A percentile compares a stretch with the other conserved stretches of the same genome.
Conservation (phyloP, 35 echinoderm and acorn worm genomes). For the Lytechinus pictus region DNA sequence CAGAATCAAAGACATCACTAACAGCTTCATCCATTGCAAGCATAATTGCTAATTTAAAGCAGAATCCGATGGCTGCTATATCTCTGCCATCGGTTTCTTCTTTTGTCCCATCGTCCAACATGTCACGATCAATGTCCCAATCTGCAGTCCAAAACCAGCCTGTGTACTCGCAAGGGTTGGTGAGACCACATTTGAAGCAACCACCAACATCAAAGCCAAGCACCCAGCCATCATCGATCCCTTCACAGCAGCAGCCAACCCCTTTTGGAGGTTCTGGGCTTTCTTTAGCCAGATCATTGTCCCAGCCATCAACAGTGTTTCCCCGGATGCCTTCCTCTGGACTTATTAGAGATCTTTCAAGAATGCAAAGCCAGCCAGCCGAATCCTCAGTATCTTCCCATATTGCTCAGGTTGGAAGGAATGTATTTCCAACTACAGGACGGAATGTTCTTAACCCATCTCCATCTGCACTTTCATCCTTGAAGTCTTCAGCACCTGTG, state of each 20-base stretch:
- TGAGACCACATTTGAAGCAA: not conserved
- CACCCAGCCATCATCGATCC: not conserved
- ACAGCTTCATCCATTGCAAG: conserved; percentile 36
- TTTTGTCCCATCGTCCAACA: not conserved
- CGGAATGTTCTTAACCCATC: not conserved
- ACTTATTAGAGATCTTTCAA: not conserved
- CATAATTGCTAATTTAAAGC: conserved; percentile 23
- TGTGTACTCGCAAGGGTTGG: not conserved
- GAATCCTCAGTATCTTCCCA: not conserved
- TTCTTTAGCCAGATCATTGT: not conserved
- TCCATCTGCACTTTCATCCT: not conserved
- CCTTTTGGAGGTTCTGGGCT: not conserved
- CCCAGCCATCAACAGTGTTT: not conserved
- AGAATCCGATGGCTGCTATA: conserved; percentile 38
- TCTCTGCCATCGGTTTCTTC: not conserved
- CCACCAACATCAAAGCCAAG: not conserved
- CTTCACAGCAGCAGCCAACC: not conserved
- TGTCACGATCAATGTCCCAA: not conserved
- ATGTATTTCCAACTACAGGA: not conserved
- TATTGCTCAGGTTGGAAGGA: not conserved
- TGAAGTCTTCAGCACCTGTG: not conserved
- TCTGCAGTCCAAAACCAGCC: not conserved
- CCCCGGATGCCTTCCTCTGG: not conserved
- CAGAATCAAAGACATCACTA: not conserved
- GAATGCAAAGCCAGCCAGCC: not conserved